These are phyloP conservation scores for Hoplias malabaricus DNA, from an alignment of 2,113 vertebrate species.

Conservation along the genomic window DNA sequence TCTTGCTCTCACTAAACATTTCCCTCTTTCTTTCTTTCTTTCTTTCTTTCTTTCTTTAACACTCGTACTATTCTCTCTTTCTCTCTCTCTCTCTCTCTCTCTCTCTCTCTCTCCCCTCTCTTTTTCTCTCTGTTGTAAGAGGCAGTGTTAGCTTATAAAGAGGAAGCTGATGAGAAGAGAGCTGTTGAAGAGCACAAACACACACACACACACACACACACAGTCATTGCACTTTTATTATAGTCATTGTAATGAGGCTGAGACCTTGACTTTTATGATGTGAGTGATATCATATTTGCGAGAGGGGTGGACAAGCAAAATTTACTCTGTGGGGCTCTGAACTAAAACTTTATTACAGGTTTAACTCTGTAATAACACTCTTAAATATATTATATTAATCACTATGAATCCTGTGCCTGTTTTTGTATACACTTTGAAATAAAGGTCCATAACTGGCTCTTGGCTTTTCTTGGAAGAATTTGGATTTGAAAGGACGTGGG, in stretches of 20 bases:
- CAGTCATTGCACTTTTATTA: background rate
- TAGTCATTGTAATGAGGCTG: background rate
- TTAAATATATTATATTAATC: background rate
- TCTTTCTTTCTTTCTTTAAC: too few species aligned
- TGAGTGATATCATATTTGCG: background rate
- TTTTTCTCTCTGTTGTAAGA: background rate
- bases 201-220: background rate
- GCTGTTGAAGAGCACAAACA: background rate
- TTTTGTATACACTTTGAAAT: background rate
- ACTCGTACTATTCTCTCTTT: background rate
- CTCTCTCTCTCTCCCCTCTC: background rate
- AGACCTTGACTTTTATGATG: conserved; percentile 27
- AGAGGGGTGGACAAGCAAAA: background rate
- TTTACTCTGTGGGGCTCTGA: background rate
- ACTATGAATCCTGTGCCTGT: background rate
- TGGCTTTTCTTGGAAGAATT: too few species aligned
- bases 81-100: background rate
- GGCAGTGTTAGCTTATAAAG: conserved; percentile 10
- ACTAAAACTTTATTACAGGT: background rate
- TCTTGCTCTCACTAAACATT: conserved; percentile 29
- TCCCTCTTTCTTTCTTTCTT: background rate
- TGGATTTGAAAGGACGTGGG: too few species aligned
- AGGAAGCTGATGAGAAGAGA: background rate
- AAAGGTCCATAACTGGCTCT: background rate
- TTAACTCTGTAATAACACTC: background rate